Conservation (phyloP, 2,888 invertebrate species). For the Calliopum simillimum region DNA sequence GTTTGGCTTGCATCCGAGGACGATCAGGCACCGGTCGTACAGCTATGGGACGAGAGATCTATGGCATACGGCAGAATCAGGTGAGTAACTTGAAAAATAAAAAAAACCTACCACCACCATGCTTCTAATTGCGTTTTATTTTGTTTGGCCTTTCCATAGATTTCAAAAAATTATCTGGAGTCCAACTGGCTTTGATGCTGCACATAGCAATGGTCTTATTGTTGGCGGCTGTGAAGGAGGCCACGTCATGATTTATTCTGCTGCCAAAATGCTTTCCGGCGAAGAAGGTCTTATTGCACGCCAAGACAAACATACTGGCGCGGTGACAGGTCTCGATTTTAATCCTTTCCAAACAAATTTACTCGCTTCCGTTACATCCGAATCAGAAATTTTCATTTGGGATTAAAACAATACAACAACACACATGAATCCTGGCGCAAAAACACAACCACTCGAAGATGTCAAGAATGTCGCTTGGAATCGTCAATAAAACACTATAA, state of each 20-base stretch:
- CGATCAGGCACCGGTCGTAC: slow-evolving; percentile 90
- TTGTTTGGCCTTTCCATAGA: slow-evolving; percentile 63
- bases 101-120: not conserved
- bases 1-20: slow-evolving; percentile 95
- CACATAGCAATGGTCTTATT: slow-evolving; percentile 77
- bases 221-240: slow-evolving; percentile 94
- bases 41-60: slow-evolving; percentile 94
- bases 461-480: slow-evolving; percentile 95
- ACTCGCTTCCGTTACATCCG: slow-evolving; percentile 90
- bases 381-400: slow-evolving; percentile 97
- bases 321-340: no score
- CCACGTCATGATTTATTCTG: slow-evolving; percentile 86
- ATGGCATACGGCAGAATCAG: no score
- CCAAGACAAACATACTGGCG: no score
- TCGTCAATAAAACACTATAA: slow-evolving; percentile 61
- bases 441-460: slow-evolving; percentile 90
- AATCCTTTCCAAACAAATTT: slow-evolving; percentile 92
- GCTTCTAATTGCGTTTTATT: not conserved
- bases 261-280: slow-evolving; percentile 80
- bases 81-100: not conserved
- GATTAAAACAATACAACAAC: slow-evolving; percentile 90
- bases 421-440: slow-evolving; percentile 94
- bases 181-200: no score
- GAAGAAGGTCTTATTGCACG: no score
- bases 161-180: no score